Percentiles rank a stretch among this genome's conserved stretches.
phyloP scores from a whole-genome alignment of 2,113 vertebrate species.

The Scomber colias region DNA sequence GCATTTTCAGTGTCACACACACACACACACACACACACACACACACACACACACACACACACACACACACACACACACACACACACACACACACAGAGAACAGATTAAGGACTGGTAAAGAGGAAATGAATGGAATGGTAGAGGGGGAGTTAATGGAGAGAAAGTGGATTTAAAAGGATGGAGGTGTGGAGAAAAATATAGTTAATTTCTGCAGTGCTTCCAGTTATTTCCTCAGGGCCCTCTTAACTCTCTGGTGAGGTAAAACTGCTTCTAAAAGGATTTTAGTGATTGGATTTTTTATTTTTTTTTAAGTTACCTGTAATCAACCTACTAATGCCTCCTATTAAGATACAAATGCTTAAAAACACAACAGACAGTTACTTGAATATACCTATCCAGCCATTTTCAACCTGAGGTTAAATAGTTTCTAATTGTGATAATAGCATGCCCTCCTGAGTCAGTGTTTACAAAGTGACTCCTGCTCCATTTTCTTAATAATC shows the following conservation, averaged over 20 bases:
- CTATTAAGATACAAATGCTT: constrained; percentile 1
- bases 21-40: neutral
- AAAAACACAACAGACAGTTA: neutral
- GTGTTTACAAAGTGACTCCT: neutral
- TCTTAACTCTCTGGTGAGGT: constrained; percentile 6
- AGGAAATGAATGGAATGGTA: constrained; percentile 26
- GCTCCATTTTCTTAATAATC: neutral
- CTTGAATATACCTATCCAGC: neutral
- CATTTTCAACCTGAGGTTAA: constrained; percentile 15
- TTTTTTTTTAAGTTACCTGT: neutral
- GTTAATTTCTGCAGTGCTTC: constrained; percentile 23
- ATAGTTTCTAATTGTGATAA: constrained; percentile 40
- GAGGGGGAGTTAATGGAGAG: constrained; percentile 38
- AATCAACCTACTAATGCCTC: constrained; percentile 3
- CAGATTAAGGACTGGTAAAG: neutral
- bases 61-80: no score
- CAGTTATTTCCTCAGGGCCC: constrained; percentile 45
- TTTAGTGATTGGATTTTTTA: constrained; percentile 21
- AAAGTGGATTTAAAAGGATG: constrained; percentile 53
- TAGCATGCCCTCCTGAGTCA: constrained; percentile 5
- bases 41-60: neutral
- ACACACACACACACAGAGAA: neutral
- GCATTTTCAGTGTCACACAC: neutral
- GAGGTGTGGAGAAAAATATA: constrained; percentile 35
- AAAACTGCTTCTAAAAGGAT: neutral